These are phyloP conservation scores for Cyclopterus lumpus DNA, from an alignment of 2,797 vertebrate species.

Conservation along the genomic window DNA sequence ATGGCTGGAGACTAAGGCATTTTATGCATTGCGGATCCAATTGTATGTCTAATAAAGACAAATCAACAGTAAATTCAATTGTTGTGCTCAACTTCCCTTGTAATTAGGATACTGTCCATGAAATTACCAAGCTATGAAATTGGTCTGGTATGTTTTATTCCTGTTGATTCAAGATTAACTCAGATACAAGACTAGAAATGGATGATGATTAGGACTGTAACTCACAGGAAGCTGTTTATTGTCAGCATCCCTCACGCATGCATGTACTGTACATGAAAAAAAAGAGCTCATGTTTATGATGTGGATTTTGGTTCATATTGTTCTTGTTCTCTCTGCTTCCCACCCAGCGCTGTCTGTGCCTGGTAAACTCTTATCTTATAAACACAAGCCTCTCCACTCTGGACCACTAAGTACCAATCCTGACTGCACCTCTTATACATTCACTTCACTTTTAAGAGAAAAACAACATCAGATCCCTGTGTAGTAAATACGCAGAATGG, in stretches of 20 bases:
- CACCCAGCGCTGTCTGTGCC: slow-evolving; percentile 16
- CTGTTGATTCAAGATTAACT: slow-evolving; percentile 48
- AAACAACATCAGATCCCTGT: slow-evolving; percentile 68
- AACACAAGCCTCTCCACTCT: slow-evolving; percentile 45
- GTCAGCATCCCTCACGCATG: slow-evolving; percentile 28
- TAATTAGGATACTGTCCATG: slow-evolving; percentile 47
- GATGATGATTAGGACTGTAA: slow-evolving; percentile 34
- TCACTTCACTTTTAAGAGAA: slow-evolving; percentile 78
- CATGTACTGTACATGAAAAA: slow-evolving; percentile 5
- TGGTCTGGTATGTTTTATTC: slow-evolving; percentile 51
- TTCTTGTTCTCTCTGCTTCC: slow-evolving; percentile 12
- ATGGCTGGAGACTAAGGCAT: slow-evolving; percentile 13
- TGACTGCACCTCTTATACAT: slow-evolving; percentile 75
- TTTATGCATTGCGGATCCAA: slow-evolving; percentile 40
- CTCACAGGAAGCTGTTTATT: slow-evolving; percentile 32
- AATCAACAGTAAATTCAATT: slow-evolving; percentile 53
- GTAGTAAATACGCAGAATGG: slow-evolving; percentile 66
- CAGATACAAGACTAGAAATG: slow-evolving; percentile 28
- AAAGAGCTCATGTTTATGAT: slow-evolving; percentile 30
- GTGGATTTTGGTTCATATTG: slow-evolving; percentile 21
- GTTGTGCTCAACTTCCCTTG: slow-evolving; percentile 53
- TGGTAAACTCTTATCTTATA: slow-evolving; percentile 73
- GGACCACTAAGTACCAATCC: slow-evolving; percentile 58
- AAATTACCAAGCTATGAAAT: slow-evolving; percentile 55
- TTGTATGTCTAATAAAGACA: slow-evolving; percentile 39